Evolutionary conservation across 2,113 vertebrate genomes (phyloP), one percentile per base, ranked within the genome.

Genomic region (Tenebrosternarchus preto): DNA sequence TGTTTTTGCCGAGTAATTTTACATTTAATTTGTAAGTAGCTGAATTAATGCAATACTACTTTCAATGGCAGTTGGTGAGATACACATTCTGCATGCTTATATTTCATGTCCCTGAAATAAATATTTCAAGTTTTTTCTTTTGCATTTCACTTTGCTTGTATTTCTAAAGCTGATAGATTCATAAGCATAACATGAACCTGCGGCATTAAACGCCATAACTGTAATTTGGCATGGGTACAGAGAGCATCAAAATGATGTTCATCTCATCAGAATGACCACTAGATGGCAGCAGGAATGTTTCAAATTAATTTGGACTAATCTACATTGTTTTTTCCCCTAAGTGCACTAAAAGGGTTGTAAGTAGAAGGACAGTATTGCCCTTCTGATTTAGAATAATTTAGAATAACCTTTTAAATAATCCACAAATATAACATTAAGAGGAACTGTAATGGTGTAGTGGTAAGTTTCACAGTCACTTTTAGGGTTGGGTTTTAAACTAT

Each of bases 271-370:
- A 70, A 27, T 22, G 70, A 61, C 89, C 93, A 92, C 82, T 85
- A 92, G 93, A 89, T 91, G 91, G 91, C 91, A 90, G 85, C 81
- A 85, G 86, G 76, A 83, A 78, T 86, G 6, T 82, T 80, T 84
- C 25, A 81, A 77, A 73, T 29, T 20, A 56, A 75, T 46, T 81
- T 73, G 64, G 57, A 69, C 19, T 1, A 27, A 12, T 56, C 33
- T 11, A 90, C 87, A 89, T 88, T 87, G 43, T 50, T 50, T 50
- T 15, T 68, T 68, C 22, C 83, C 83, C 55, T 27, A 68, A 60
- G 61, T 5, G 19, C 60, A 63, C 22, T 63, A 3, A 68, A 68
- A 68, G n/a, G 63, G 19, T 20, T 22, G 16, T 27, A 29, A 29
- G 31, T 22, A 27, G 31, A 20, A 8, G 29, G 31, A 5, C 29